These are phyloP conservation scores for Hiodon alosoides DNA, from an alignment of 2,113 vertebrate genomes.

Conservation along the genomic window DNA sequence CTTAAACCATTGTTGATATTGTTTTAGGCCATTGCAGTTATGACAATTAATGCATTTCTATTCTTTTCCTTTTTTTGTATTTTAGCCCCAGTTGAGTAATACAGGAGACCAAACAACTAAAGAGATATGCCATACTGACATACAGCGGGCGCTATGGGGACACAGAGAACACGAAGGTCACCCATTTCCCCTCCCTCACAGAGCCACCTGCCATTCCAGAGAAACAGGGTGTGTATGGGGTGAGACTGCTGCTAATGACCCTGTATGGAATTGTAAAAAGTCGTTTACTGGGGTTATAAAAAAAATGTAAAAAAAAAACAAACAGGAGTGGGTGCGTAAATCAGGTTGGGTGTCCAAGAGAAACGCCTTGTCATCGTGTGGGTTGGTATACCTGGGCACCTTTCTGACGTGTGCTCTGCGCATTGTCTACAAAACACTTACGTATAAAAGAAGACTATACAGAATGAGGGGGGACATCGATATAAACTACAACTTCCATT, in stretches of 20 bases:
- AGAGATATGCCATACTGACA: not conserved
- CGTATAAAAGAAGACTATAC: not conserved
- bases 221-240: not conserved
- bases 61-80: conserved; percentile 53
- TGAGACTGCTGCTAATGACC: not conserved
- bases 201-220: conserved; percentile 3
- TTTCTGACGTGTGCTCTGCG: not conserved
- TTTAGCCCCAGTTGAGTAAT: conserved; percentile 24
- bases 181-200: not conserved
- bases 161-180: conserved; percentile 5
- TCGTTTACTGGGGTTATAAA: not conserved
- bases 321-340: not conserved
- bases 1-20: conserved; percentile 30
- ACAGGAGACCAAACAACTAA: conserved; percentile 24
- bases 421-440: not conserved
- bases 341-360: not conserved
- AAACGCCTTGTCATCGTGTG: not conserved
- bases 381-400: not conserved
- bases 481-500: not conserved
- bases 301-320: not conserved
- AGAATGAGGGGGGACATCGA: not conserved
- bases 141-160: conserved; percentile 7
- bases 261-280: not conserved
- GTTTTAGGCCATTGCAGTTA: conserved; percentile 31
- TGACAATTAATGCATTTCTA: conserved; percentile 46